phyloP scores from a whole-genome alignment of 2,888 invertebrate species.

The Pharmacophagus antenor region DNA sequence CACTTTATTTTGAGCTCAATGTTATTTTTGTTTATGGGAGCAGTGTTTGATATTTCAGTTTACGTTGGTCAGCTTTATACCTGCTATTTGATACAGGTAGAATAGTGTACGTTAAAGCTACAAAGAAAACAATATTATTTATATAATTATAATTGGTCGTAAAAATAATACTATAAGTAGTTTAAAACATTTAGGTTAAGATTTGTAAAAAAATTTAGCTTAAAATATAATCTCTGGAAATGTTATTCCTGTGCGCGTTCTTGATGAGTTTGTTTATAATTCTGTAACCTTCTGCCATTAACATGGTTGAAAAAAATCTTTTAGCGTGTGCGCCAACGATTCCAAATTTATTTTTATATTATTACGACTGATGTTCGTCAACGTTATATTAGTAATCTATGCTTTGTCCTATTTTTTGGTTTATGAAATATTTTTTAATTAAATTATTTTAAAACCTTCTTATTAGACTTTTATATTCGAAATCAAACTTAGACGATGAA shows the following conservation, averaged over 20 bases:
- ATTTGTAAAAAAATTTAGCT: neutral
- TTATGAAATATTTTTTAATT: too few relatives aligned
- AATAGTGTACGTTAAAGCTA: too few relatives aligned
- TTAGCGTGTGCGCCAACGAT: neutral
- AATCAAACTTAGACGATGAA: slow-evolving; percentile 21
- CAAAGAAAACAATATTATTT: neutral
- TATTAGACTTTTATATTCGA: too few relatives aligned
- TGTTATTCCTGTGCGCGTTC: neutral
- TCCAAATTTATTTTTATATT: slow-evolving; percentile 10
- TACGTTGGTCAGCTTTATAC: too few relatives aligned
- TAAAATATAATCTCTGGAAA: too few relatives aligned
- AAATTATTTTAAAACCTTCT: too few relatives aligned
- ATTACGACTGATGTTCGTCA: slow-evolving; percentile 1
- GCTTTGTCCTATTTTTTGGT: neutral
- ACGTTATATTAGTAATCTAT: neutral
- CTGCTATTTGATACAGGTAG: too few relatives aligned
- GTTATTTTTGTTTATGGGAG: neutral
- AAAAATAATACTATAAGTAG: neutral
- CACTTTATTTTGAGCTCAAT: too few relatives aligned
- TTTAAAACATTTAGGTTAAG: neutral
- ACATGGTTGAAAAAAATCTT: neutral
- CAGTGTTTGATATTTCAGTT: too few relatives aligned
- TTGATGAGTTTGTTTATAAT: slow-evolving; percentile 5
- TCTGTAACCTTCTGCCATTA: slow-evolving; percentile 5
- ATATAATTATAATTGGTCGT: neutral